Percentiles rank a stretch among this genome's conserved stretches.
These are phyloP conservation scores for Hirundichthys speculiger DNA, from an alignment of 2,113 vertebrate genomes.

Conservation along the genomic window DNA sequence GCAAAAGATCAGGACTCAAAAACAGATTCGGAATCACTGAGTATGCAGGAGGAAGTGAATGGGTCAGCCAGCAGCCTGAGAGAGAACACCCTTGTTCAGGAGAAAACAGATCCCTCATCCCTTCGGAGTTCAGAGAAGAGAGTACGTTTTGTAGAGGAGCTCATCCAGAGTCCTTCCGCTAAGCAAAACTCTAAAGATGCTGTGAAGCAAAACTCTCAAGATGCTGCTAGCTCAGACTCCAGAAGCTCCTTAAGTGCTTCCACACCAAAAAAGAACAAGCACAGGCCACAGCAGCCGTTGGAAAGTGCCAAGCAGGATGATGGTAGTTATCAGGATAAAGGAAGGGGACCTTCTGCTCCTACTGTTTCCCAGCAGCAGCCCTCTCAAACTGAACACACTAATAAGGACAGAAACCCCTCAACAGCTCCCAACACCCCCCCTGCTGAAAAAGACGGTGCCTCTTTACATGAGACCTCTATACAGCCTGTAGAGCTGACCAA, in stretches of 20 bases:
- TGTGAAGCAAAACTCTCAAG: conserved; percentile 34
- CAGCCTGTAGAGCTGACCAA: conserved; percentile 62
- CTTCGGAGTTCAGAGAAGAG: conserved; percentile 70
- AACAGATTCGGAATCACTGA: conserved; percentile 30
- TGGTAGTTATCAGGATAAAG: conserved; percentile 44
- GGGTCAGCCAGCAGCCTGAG: conserved; percentile 3
- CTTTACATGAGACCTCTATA: conserved; percentile 39
- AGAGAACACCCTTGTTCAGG: conserved; percentile 30
- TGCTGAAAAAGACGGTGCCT: conserved; percentile 37
- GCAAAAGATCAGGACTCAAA: conserved; percentile 44
- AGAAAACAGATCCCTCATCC: conserved; percentile 21
- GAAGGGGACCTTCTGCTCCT: conserved; percentile 17
- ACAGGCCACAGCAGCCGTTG: conserved; percentile 11
- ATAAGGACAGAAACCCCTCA: conserved; percentile 32
- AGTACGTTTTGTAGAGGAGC: conserved; percentile 78
- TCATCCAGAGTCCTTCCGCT: conserved; percentile 44
- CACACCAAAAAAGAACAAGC: conserved; percentile 38
- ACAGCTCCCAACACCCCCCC: conserved; percentile 18
- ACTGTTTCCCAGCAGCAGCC: conserved; percentile 29
- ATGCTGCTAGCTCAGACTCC: conserved; percentile 42
- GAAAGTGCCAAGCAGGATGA: conserved; percentile 33
- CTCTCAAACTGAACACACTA: conserved; percentile 45
- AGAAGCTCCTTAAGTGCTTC: conserved; percentile 50
- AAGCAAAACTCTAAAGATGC: conserved; percentile 38
- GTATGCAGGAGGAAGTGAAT: conserved; percentile 15